phyloP scores from a whole-genome alignment of 2,113 vertebrate genomes.

The Ardeotis arabs region DNA sequence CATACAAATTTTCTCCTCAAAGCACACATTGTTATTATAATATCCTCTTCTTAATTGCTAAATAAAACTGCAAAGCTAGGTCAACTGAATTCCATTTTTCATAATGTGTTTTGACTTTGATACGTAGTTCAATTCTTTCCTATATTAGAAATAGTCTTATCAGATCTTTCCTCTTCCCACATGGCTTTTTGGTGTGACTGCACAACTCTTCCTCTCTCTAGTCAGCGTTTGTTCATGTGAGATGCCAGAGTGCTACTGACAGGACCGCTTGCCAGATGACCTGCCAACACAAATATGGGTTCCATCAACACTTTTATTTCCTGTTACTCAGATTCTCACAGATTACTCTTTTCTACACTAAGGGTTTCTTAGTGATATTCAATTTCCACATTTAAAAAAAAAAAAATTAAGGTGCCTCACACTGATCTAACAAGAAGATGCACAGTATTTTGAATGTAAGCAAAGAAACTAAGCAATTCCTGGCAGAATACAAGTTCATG shows the following conservation, averaged over 20 bases:
- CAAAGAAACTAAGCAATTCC: not conserved
- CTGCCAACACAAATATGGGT: not conserved
- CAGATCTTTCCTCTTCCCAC: not conserved
- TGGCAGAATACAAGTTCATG: not conserved
- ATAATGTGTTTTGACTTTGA: not conserved
- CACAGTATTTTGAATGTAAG: not conserved
- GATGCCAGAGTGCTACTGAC: not conserved
- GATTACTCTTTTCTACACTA: not conserved
- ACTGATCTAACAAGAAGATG: not conserved
- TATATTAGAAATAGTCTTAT: not conserved
- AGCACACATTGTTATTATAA: not conserved
- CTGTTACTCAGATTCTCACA: not conserved
- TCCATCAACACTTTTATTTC: not conserved
- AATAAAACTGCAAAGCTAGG: not conserved
- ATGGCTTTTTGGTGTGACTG: not conserved
- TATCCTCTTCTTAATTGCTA: not conserved
- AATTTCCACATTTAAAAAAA: not conserved
- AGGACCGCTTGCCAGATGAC: not conserved
- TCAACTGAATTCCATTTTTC: not conserved
- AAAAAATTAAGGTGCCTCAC: not conserved
- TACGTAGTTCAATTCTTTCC: not conserved
- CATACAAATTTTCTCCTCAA: not conserved
- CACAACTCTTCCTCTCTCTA: not conserved
- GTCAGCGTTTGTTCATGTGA: not conserved
- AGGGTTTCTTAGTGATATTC: not conserved